These are phyloP conservation scores for Ridgeia piscesae DNA, from an alignment of 1,140 invertebrate genomes.

Conservation along the genomic window DNA sequence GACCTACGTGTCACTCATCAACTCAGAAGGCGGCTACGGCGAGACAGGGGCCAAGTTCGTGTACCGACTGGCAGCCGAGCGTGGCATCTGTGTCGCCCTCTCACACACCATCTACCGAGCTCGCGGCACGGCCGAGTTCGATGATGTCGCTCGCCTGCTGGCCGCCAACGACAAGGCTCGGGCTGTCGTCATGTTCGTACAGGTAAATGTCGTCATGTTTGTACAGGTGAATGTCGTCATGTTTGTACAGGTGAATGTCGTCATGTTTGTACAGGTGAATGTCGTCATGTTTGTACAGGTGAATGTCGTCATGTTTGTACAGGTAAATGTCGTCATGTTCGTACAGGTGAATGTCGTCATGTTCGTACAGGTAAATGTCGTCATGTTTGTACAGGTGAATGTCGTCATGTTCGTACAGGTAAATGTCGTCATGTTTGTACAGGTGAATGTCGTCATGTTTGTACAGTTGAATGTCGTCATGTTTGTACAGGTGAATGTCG, in stretches of 20 bases:
- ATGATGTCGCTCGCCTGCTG: not conserved
- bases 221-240: not conserved
- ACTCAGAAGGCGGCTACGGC: constrained; percentile 61
- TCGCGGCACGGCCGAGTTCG: not conserved
- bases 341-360: too few species aligned
- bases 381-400: too few species aligned
- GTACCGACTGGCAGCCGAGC: not conserved
- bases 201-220: not conserved
- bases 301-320: too few species aligned
- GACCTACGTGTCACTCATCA: constrained; percentile 72
- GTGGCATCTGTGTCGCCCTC: not conserved
- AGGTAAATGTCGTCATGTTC: too few species aligned
- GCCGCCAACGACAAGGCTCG: not conserved
- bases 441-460: too few species aligned
- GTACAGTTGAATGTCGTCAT: not conserved
- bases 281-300: not conserved
- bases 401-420: not conserved
- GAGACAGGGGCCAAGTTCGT: constrained; percentile 4
- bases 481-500: not conserved
- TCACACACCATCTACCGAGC: not conserved
- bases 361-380: too few species aligned
- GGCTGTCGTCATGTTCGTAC: not conserved
- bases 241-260: not conserved
- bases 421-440: not conserved
- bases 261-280: not conserved